Conservation (phyloP, 2,888 invertebrate genomes). For the Drosophila kanekoi region DNA sequence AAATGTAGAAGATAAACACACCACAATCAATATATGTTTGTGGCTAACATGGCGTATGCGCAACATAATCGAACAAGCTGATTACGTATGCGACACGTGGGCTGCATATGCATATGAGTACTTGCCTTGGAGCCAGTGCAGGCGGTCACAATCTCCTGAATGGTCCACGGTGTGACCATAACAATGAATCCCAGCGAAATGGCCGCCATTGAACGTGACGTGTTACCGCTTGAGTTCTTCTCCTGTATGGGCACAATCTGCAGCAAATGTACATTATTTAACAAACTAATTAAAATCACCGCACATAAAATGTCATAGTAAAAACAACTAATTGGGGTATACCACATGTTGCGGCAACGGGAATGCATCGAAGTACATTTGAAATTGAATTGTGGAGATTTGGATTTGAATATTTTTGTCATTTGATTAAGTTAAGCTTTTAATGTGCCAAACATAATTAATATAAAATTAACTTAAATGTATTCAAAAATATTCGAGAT, state of each 20-base stretch:
- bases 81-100: constrained; percentile 62
- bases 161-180: constrained; percentile 95
- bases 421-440: constrained; percentile 4
- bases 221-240: constrained; percentile 89
- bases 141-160: constrained; percentile 95
- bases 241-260: constrained; percentile 85
- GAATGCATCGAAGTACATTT: background rate
- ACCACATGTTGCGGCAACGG: constrained; percentile 11
- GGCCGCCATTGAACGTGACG: constrained; percentile 95
- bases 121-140: constrained; percentile 93
- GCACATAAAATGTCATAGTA: background rate
- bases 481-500: background rate
- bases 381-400: background rate
- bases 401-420: background rate
- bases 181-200: constrained; percentile 96
- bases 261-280: constrained; percentile 30
- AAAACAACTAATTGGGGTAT: background rate
- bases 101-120: constrained; percentile 12
- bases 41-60: constrained; percentile 37
- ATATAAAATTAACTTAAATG: background rate
- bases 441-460: background rate
- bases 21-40: constrained; percentile 31
- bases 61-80: constrained; percentile 20
- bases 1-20: constrained; percentile 6
- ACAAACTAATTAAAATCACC: constrained; percentile 34